phyloP scores from a whole-genome alignment of 2,888 invertebrate genomes.

The Hirudinaria manillensis region DNA sequence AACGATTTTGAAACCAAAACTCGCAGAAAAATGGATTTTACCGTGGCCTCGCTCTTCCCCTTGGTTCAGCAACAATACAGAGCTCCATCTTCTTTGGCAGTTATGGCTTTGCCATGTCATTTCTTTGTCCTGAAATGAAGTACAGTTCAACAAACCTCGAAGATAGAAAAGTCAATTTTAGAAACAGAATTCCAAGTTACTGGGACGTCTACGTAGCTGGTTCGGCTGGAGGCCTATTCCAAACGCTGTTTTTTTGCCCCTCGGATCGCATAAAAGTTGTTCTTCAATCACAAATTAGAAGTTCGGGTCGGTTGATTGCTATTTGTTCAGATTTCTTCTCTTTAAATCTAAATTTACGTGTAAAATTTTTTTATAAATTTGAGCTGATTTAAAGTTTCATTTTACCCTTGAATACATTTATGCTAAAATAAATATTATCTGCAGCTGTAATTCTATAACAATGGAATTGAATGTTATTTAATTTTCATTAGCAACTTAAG shows the following conservation, averaged over 20 bases:
- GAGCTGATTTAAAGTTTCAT: too few relatives aligned
- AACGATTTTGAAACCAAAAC: neutral
- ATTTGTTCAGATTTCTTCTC: too few relatives aligned
- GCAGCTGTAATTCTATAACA: too few relatives aligned
- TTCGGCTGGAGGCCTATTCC: neutral
- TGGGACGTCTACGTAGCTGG: neutral
- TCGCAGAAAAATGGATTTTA: slow-evolving; percentile 6
- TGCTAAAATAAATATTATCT: too few relatives aligned
- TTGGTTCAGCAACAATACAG: neutral
- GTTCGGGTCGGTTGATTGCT: neutral
- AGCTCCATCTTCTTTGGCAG: neutral
- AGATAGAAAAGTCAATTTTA: neutral
- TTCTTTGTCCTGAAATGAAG: neutral
- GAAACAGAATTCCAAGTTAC: neutral
- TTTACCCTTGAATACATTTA: too few relatives aligned
- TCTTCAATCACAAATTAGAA: slow-evolving; percentile 9
- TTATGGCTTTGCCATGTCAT: neutral
- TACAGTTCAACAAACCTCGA: neutral
- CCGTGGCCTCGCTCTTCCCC: neutral
- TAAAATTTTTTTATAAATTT: too few relatives aligned
- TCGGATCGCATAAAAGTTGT: slow-evolving; percentile 10
- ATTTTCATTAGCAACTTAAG: too few relatives aligned
- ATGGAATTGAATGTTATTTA: too few relatives aligned
- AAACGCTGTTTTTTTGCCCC: neutral
- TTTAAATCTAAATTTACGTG: too few relatives aligned